Evolutionary conservation across 2,888 invertebrate genomes (phyloP).

Genomic region (Tortrix viridana): DNA sequence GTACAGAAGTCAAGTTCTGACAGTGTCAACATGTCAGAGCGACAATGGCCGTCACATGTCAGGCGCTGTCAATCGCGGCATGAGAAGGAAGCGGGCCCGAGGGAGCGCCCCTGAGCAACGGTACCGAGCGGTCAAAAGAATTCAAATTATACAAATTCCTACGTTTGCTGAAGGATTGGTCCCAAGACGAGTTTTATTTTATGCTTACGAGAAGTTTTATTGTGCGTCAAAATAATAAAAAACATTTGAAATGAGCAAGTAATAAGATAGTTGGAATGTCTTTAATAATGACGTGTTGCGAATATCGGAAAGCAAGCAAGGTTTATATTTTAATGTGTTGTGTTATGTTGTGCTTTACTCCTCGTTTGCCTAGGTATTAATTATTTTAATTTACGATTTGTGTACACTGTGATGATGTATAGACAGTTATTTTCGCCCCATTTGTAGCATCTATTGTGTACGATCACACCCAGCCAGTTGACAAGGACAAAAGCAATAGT

Average conservation of each 20-base stretch:
- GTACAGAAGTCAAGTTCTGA: slow-evolving; percentile 81
- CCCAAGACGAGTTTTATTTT: slow-evolving; percentile 55
- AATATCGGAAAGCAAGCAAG: slow-evolving; percentile 4
- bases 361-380: slow-evolving; percentile 35
- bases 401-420: slow-evolving; percentile 72
- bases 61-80: slow-evolving; percentile 75
- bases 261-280: not conserved
- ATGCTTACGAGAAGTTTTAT: slow-evolving; percentile 41
- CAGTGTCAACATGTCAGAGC: slow-evolving; percentile 81
- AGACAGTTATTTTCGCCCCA: slow-evolving; percentile 72
- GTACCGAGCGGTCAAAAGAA: slow-evolving; percentile 54
- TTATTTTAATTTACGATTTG: slow-evolving; percentile 69
- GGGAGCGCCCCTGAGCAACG: slow-evolving; percentile 64
- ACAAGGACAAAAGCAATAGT: slow-evolving; percentile 67
- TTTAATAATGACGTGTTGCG: not conserved
- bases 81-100: slow-evolving; percentile 73
- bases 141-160: slow-evolving; percentile 61
- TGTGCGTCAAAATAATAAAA: slow-evolving; percentile 30
- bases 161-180: slow-evolving; percentile 67
- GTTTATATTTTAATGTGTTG: slow-evolving; percentile 21
- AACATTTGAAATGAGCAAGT: not conserved
- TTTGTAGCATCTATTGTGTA: slow-evolving; percentile 71
- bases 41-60: slow-evolving; percentile 81
- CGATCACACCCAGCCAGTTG: slow-evolving; percentile 78
- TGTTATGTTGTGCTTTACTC: slow-evolving; percentile 18